These are phyloP conservation scores for Chloebia gouldiae DNA, from an alignment of 2,113 vertebrate species.

Conservation along the genomic window DNA sequence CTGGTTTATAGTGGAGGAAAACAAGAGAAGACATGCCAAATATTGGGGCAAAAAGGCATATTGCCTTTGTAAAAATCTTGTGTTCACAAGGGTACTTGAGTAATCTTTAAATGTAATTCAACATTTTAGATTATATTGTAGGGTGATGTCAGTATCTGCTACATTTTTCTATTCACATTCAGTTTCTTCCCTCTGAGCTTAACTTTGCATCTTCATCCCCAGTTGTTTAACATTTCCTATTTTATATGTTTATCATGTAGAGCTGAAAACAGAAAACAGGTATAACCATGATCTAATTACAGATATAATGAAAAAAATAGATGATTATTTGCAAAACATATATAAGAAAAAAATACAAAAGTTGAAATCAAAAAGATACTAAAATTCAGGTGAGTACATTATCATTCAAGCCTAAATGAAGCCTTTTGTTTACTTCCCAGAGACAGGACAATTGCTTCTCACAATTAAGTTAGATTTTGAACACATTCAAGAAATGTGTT, in stretches of 20 bases:
- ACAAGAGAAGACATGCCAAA: background rate
- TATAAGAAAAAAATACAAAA: background rate
- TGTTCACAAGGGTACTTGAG: background rate
- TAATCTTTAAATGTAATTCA: background rate
- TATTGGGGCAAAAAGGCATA: background rate
- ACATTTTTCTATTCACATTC: background rate
- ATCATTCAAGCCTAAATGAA: background rate
- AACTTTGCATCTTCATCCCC: background rate
- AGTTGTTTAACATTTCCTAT: background rate
- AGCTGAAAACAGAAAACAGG: background rate
- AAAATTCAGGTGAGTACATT: background rate
- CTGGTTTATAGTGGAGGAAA: slow-evolving; percentile 23
- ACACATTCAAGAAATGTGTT: background rate
- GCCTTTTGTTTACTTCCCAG: slow-evolving; percentile 18
- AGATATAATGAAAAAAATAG: background rate
- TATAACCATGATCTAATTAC: background rate
- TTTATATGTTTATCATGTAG: background rate
- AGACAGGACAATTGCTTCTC: slow-evolving; percentile 23
- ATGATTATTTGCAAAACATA: background rate
- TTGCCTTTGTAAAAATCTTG: background rate
- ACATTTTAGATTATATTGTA: background rate
- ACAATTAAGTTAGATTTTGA: slow-evolving; percentile 47
- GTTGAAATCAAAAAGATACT: background rate
- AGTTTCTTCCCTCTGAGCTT: background rate
- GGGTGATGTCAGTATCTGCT: background rate